Evolutionary conservation across 2,113 vertebrate species (phyloP).

Genomic region (Melanocharis versteri): DNA sequence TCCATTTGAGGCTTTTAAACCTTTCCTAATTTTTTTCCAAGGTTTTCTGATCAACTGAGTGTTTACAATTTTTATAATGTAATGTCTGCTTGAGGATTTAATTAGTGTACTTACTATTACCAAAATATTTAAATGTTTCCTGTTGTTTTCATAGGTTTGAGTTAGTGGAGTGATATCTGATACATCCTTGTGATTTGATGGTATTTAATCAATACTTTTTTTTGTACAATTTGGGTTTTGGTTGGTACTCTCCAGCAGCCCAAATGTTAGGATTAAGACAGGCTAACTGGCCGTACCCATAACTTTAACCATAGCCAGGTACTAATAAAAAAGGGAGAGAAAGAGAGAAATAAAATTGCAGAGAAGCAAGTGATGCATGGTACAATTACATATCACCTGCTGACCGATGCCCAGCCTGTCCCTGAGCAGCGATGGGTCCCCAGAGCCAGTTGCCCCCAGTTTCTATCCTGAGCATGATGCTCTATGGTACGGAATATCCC

Average conservation of each 20-base stretch:
- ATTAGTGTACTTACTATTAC: background rate
- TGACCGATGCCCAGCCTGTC: background rate
- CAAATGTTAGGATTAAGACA: background rate
- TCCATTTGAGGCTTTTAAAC: background rate
- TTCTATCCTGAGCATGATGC: background rate
- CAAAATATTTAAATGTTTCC: background rate
- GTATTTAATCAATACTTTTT: background rate
- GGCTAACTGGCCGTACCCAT: background rate
- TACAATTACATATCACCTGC: background rate
- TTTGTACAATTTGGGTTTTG: background rate
- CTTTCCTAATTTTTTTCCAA: background rate
- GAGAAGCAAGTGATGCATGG: background rate
- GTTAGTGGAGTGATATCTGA: background rate
- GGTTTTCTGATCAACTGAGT: background rate
- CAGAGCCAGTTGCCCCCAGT: background rate
- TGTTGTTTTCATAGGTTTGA: background rate
- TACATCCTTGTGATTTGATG: background rate
- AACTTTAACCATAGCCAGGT: background rate
- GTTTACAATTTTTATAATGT: background rate
- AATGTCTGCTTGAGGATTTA: background rate
- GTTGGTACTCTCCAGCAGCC: background rate
- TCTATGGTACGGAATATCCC: background rate
- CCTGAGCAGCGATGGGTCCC: background rate
- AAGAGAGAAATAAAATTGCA: background rate
- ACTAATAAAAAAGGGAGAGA: background rate